Evolutionary conservation across 2,113 vertebrate genomes (phyloP), one percentile per base, ranked within the genome.

Genomic region (Microtus richardsoni): DNA sequence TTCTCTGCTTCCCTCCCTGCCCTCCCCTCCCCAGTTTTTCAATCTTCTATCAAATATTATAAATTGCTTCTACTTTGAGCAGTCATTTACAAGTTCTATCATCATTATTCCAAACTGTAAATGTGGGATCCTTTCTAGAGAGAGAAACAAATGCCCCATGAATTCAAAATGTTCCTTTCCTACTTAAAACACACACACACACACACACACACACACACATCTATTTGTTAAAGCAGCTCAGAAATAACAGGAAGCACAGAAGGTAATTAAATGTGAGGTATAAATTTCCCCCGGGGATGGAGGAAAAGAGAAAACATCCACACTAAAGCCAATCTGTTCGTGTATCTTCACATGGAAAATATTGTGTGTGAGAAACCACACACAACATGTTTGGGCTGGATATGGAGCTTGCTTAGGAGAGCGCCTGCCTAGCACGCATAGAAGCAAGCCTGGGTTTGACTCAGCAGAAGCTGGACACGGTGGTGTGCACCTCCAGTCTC

Each of bases 181-280:
- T 73, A 83, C 49, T 49, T 49, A 49, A 49, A 49, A 49, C 49
- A 49, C 49, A 49, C 49, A 5, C 33, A n/a, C 36, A 70, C 49
- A 49, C 49, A 49, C 49, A 49, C 49, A 49, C 49, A 49, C 49
- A 49, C 49, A 49, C 49, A 5, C 33, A n/a, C 36, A 70, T 88
- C 36, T 89, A 41, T 85, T 95, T 91, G 39, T 82, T 80, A 93
- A 86, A 78, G 5, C 44, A 80, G 16, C 87, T 95, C n/a, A 80
- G 41, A 95, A 94, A 77, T 84, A 78, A 88, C 70, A 88, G 70
- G 78, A 73, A 94, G 49, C 52, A 70, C 62, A 87, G 70, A 92
- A 97, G 68, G 14, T 95, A 91, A 91, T 96, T 96, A 92, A 78
- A 92, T 52, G 73, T 71, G 24, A 58, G 41, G n/a, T 82, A n/a